phyloP scores from a whole-genome alignment of 2,888 invertebrate genomes.

The Noctua janthina region DNA sequence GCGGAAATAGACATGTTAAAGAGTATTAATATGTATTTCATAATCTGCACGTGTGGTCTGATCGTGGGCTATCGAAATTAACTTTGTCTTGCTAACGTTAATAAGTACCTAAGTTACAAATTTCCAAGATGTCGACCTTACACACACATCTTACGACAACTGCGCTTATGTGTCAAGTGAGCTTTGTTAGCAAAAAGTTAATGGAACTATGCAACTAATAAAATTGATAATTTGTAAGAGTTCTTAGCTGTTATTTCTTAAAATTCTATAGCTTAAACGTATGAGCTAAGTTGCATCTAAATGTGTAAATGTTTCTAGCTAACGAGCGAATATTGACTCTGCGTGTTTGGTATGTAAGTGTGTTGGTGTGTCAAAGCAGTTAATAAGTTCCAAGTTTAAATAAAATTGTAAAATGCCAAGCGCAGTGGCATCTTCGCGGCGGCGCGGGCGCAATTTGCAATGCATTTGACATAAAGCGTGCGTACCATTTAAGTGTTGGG shows the following conservation, averaged over 20 bases:
- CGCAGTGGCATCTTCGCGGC: conserved; percentile 70
- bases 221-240: conserved; percentile 28
- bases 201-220: conserved; percentile 42
- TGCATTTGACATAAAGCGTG: conserved; percentile 82
- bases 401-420: conserved; percentile 75
- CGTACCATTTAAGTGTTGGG: conserved; percentile 79
- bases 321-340: conserved; percentile 53
- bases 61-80: conserved; percentile 13
- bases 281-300: conserved; percentile 23
- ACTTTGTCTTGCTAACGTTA: not conserved
- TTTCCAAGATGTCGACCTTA: conserved; percentile 15
- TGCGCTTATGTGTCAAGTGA: conserved; percentile 18
- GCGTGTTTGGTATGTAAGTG: conserved; percentile 55
- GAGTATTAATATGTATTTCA: conserved; percentile 34
- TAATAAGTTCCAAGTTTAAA: conserved; percentile 67
- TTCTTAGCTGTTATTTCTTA: conserved; percentile 25
- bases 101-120: not conserved
- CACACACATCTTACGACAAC: conserved; percentile 33
- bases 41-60: conserved; percentile 37
- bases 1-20: conserved; percentile 38
- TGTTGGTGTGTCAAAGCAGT: conserved; percentile 65
- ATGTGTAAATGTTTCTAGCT: conserved; percentile 54
- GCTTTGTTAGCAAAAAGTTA: conserved; percentile 38
- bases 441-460: conserved; percentile 70
- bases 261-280: conserved; percentile 32